Conservation (phyloP, 1,140 invertebrate genomes). For the Zophobas morio region DNA sequence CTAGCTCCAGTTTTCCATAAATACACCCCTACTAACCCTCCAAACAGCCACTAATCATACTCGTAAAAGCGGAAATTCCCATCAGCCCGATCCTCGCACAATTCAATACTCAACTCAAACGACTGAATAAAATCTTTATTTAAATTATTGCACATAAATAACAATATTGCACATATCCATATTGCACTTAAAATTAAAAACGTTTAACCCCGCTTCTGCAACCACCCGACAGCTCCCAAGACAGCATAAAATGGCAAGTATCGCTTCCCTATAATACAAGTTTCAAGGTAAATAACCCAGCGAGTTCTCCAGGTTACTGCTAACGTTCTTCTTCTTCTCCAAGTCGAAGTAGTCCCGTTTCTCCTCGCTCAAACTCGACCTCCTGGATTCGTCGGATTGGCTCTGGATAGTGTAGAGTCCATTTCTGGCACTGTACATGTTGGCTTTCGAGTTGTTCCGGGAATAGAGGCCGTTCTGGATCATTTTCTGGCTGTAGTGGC, state of each 20-base stretch:
- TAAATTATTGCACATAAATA: slow-evolving; percentile 48
- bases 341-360: slow-evolving; percentile 49
- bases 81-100: background rate
- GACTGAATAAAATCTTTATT: slow-evolving; percentile 21
- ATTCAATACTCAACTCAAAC: background rate
- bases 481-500: slow-evolving; percentile 35
- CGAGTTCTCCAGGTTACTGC: slow-evolving; percentile 69
- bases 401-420: slow-evolving; percentile 67
- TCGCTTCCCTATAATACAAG: slow-evolving; percentile 7
- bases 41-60: background rate
- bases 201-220: background rate
- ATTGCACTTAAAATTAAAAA: slow-evolving; percentile 46
- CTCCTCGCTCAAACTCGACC: slow-evolving; percentile 57
- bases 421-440: slow-evolving; percentile 64
- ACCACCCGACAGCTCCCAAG: slow-evolving; percentile 25
- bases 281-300: slow-evolving; percentile 70
- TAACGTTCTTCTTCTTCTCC: slow-evolving; percentile 54
- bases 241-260: slow-evolving; percentile 20
- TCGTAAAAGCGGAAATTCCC: background rate
- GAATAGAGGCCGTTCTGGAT: slow-evolving; percentile 42
- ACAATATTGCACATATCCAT: slow-evolving; percentile 37
- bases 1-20: background rate
- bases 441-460: slow-evolving; percentile 41
- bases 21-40: background rate
- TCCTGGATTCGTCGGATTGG: slow-evolving; percentile 64